Evolutionary conservation across 2,797 vertebrate species (phyloP).

Genomic region (Cyclura pinguis): DNA sequence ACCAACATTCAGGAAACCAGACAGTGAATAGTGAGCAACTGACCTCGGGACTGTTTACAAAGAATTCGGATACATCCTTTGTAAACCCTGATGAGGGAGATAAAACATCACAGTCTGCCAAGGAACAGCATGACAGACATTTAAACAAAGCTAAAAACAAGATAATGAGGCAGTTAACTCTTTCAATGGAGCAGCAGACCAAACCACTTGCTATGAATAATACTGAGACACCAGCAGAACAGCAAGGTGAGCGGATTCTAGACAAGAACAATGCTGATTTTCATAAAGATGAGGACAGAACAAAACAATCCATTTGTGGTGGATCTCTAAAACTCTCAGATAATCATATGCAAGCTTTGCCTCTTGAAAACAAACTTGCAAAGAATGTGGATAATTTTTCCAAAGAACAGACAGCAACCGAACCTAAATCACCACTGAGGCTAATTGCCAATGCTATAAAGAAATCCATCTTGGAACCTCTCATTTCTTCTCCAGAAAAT

Average conservation of each 20-base stretch:
- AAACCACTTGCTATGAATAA: constrained; percentile 78
- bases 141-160: constrained; percentile 53
- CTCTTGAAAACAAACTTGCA: constrained; percentile 11
- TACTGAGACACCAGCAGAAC: background rate
- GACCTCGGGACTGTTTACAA: constrained; percentile 21
- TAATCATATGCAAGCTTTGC: background rate
- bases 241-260: background rate
- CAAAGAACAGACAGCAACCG: constrained; percentile 30
- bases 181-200: constrained; percentile 77
- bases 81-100: constrained; percentile 41
- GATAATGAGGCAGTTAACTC: constrained; percentile 67
- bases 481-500: constrained; percentile 55
- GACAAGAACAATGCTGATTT: constrained; percentile 21
- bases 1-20: constrained; percentile 10
- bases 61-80: constrained; percentile 27
- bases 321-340: constrained; percentile 1
- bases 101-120: background rate
- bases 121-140: constrained; percentile 43
- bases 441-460: constrained; percentile 76
- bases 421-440: constrained; percentile 75
- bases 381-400: constrained; percentile 15
- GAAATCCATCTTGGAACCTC: constrained; percentile 74
- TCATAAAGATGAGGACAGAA: background rate
- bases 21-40: background rate
- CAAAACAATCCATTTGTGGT: background rate